Percentiles rank a stretch among this genome's conserved stretches.
These are phyloP conservation scores for Episyrphus balteatus DNA, from an alignment of 1,140 invertebrate genomes.

Conservation along the genomic window DNA sequence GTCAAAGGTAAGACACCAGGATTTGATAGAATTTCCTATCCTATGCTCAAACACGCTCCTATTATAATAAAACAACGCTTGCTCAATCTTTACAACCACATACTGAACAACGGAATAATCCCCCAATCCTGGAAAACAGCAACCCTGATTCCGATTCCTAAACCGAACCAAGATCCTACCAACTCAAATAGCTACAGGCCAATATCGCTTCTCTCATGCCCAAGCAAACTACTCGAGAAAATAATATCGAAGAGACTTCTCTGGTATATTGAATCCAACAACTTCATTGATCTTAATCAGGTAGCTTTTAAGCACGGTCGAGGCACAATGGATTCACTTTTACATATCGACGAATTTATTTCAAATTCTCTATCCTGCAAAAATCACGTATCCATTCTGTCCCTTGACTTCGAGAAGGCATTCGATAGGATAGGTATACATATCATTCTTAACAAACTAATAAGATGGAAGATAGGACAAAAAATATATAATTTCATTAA, in stretches of 20 bases:
- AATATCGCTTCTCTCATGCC: not conserved
- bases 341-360: no score
- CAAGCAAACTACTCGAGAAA: not conserved
- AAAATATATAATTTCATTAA: no score
- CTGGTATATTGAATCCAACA: no score
- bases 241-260: not conserved
- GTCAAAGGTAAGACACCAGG: slow-evolving; percentile 3
- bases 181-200: not conserved
- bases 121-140: not conserved
- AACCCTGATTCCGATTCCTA: not conserved
- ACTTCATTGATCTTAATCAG: no score
- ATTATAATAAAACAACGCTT: not conserved
- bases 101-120: not conserved
- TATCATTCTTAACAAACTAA: no score
- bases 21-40: not conserved
- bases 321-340: no score
- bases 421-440: no score
- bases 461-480: no score
- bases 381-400: no score
- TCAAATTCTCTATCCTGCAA: no score
- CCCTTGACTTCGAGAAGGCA: no score
- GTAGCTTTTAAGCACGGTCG: no score
- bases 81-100: slow-evolving; percentile 1
- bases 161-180: not conserved
- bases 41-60: not conserved